Evolutionary conservation across 2,797 vertebrate species (phyloP), one percentile per base, ranked within the genome.

Genomic region (Lacerta bilineata): DNA sequence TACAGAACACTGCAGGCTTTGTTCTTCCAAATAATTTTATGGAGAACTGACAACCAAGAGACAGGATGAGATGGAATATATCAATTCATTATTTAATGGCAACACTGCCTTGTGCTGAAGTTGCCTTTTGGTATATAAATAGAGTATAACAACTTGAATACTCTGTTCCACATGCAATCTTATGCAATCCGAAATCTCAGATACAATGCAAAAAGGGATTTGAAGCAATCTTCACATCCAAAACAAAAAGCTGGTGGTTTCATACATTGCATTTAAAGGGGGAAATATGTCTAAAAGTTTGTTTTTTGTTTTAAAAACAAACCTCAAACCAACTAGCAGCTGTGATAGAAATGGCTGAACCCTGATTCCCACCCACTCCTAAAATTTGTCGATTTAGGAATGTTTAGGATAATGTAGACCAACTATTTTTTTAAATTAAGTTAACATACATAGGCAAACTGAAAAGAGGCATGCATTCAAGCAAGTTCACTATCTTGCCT

Each of bases 1-100:
- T 0, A 4, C 11, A 68, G 41, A 33, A 77, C 2, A 4, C 61
- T 77, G 72, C 36, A 85, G 71, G 20, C 64, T 88, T 88, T 88
- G 77, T 85, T 81, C 66, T 87, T 87, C 29, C 50, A 90, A 85
- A 81, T 76, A 85, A 88, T 77, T 75, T 85, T 61, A 81, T 72
- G 36, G 46, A 36, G 78, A 82, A 71, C 39, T 80, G 83, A 61
- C 39, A 90, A 83, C 68, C 77, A 85, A 80, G 61, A 84, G 43
- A 85, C 71, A 59, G 46, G 61, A 81, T 46, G 69, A 85, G 71
- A 85, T 13, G 76, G 50, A 85, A 82, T 81, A 81, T 69, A 88
- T 88, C 61, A 84, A 82, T 76, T 85, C 71, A 69, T 71, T 88
- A 81, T 77, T 77, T 81, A 85, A 89, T 59, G 76, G 66, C 10